Evolutionary conservation across 2,113 vertebrate species (phyloP), one percentile per base, ranked within the genome.

Genomic region (Galemys pyrenaicus): DNA sequence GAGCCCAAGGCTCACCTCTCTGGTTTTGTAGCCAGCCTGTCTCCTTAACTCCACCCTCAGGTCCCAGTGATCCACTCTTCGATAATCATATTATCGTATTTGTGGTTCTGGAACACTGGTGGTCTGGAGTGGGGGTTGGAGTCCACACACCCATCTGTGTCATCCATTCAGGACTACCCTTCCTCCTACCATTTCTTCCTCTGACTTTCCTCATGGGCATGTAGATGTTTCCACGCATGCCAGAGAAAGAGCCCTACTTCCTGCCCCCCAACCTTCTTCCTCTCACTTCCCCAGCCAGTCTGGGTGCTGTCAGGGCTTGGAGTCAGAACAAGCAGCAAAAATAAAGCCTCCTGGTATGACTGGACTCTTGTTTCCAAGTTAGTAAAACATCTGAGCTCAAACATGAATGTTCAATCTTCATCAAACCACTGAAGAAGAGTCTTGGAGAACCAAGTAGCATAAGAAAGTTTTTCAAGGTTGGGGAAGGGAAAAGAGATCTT

Each of bases 301-400:
- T 77, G 58, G 67, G 65, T 46, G 9, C 88, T 24, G 60, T 51
- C 58, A 54, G 78, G 54, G 9, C 68, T 60, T 28, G 8, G n/a
- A 89, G 74, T 49, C 41, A 22, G 65, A 13, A 35, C 8, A n/a
- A 68, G 58, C 20, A 12, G n/a, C 54, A 90, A 79, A 91, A 80
- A 86, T n/a, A 1, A 0, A 0, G n/a, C 35, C 68, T 87, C 56
- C 92, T 75, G 28, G 7, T 37, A 49, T 92, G 91, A 91, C 9
- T 13, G n/a, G 79, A 35, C 58, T 92, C 83, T 86, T 1, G 15
- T 56, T 88, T 92, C 84, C 91, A 54, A 91, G 46, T 37, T 37
- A 49, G n/a, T 87, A 60, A 92, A 41, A 67, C 65, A 94, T 75
- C 75, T 87, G 95, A 85, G 94, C 46, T 80, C 74, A 75, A 97